A percentile compares a stretch with the other conserved stretches of the same genome.
These are phyloP conservation scores for Drosophila sp. DNA, from an alignment of 1,140 invertebrate species.

Conservation along the genomic window DNA sequence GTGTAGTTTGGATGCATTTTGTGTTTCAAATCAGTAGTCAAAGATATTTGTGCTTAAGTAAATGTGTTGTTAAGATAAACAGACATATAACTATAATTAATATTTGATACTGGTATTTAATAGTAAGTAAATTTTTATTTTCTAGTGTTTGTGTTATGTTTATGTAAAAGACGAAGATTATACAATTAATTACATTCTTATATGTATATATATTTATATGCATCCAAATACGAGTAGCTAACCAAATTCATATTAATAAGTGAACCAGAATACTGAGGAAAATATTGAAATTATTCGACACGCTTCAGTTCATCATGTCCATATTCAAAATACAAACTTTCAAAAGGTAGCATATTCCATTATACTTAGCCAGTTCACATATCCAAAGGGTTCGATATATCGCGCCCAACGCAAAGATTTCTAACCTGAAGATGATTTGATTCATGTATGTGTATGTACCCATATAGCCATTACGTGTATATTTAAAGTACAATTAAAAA, in stretches of 20 bases:
- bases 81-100: constrained; percentile 40
- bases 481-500: constrained; percentile 58
- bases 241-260: constrained; percentile 52
- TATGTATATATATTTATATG: constrained; percentile 37
- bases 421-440: not conserved
- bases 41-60: constrained; percentile 59
- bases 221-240: constrained; percentile 55
- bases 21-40: constrained; percentile 48
- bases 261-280: constrained; percentile 15
- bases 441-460: constrained; percentile 26
- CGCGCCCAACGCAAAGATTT: not conserved
- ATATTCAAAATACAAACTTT: not conserved
- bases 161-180: constrained; percentile 52
- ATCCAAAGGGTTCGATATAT: constrained; percentile 4
- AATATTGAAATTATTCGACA: constrained; percentile 25
- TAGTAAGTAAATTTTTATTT: constrained; percentile 56
- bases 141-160: constrained; percentile 43
- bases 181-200: constrained; percentile 65
- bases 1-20: constrained; percentile 48
- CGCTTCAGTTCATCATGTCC: constrained; percentile 1
- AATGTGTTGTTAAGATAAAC: constrained; percentile 48
- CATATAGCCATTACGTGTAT: constrained; percentile 65
- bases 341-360: not conserved
- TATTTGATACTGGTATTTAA: constrained; percentile 49
- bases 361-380: constrained; percentile 31